Percentiles rank a stretch among this genome's conserved stretches.
Conservation (phyloP, 2,888 invertebrate species). For the Chorisops tibialis region DNA sequence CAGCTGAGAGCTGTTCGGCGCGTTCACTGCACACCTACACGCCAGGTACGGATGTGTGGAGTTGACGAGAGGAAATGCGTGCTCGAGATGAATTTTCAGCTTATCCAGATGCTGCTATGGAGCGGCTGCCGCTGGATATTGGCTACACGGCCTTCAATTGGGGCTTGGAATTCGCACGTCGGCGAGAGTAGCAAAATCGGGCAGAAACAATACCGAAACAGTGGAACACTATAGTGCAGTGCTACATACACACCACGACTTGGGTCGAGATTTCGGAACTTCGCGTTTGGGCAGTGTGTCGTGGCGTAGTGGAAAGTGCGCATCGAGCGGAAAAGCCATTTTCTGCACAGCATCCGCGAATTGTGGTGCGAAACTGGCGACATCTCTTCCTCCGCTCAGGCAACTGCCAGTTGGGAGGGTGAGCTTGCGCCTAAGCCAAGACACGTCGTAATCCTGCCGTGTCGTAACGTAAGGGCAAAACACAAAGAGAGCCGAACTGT, state of each 20-base stretch:
- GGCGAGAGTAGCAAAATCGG: too few relatives aligned
- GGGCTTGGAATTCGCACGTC: too few relatives aligned
- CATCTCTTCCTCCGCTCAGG: neutral
- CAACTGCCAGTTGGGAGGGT: neutral
- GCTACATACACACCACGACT: too few relatives aligned
- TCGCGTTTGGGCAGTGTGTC: neutral
- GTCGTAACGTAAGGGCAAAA: neutral
- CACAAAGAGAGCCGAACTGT: neutral
- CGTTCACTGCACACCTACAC: too few relatives aligned
- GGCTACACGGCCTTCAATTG: too few relatives aligned
- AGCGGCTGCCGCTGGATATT: neutral
- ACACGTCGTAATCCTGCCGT: neutral
- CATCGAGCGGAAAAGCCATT: constrained; percentile 4
- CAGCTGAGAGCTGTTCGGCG: too few relatives aligned
- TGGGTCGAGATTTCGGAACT: neutral
- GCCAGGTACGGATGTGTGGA: too few relatives aligned
- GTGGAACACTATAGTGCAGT: too few relatives aligned
- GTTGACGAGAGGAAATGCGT: constrained; percentile 9
- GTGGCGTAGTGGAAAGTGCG: constrained; percentile 17
- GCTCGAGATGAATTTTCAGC: neutral
- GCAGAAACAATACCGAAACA: too few relatives aligned
- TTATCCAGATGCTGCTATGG: neutral
- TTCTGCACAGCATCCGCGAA: constrained; percentile 15
- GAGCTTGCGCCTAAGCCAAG: neutral
- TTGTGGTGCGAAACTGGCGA: neutral